phyloP scores from a whole-genome alignment of 2,888 invertebrate species.

The Noctuana brunneofusca region DNA sequence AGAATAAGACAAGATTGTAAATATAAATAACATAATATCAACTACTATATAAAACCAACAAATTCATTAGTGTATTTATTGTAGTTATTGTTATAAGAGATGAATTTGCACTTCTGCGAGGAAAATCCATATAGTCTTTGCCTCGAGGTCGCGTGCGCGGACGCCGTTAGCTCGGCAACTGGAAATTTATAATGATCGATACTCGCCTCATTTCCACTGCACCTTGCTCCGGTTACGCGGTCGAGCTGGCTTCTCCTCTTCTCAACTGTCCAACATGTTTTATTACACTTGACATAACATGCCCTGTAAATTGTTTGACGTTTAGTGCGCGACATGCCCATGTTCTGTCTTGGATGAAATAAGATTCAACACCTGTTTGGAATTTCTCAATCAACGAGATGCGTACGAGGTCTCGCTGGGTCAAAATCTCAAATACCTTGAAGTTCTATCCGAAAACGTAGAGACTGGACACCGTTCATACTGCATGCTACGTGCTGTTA shows the following conservation, averaged over 20 bases:
- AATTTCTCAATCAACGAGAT: too few relatives aligned
- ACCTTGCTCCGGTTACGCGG: conserved; percentile 66
- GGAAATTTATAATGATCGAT: conserved; percentile 81
- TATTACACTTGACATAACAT: conserved; percentile 29
- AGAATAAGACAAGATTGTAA: too few relatives aligned
- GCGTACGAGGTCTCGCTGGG: too few relatives aligned
- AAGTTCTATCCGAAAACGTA: too few relatives aligned
- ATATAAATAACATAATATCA: too few relatives aligned
- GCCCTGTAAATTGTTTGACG: background rate
- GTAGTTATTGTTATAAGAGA: background rate
- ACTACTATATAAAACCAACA: too few relatives aligned
- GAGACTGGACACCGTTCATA: too few relatives aligned
- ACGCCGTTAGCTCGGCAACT: conserved; percentile 71
- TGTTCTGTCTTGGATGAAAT: background rate
- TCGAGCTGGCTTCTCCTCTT: conserved; percentile 44
- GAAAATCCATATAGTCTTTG: conserved; percentile 52
- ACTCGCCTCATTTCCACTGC: conserved; percentile 66
- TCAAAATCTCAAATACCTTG: too few relatives aligned
- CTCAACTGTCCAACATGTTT: conserved; percentile 24
- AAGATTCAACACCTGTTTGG: background rate
- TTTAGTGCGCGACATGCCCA: conserved; percentile 1
- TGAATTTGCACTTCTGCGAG: conserved; percentile 10
- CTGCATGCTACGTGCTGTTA: too few relatives aligned
- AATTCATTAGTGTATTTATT: too few relatives aligned
- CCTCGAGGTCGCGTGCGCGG: conserved; percentile 72